phyloP scores from a whole-genome alignment of 2,797 vertebrate genomes.

The Lophius americanus region DNA sequence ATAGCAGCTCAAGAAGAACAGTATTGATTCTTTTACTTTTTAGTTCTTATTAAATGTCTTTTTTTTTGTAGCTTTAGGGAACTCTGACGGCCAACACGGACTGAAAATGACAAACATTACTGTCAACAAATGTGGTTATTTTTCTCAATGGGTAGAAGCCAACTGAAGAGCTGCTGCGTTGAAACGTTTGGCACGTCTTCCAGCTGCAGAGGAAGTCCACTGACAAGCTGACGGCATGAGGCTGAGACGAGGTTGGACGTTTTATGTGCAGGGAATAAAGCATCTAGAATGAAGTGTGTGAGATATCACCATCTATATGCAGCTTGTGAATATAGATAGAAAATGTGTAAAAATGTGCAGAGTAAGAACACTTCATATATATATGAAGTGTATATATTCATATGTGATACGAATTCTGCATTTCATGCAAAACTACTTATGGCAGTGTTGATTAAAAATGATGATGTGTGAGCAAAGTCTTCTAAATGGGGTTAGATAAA shows the following conservation, averaged over 20 bases:
- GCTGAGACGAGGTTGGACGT: not conserved
- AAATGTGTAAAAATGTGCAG: too few species aligned
- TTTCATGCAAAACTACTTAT: too few species aligned
- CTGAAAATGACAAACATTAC: slow-evolving; percentile 34
- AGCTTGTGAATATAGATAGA: not conserved
- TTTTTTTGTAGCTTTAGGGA: slow-evolving; percentile 23
- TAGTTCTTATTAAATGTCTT: slow-evolving; percentile 19
- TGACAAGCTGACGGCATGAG: slow-evolving; percentile 15
- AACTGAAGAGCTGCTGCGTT: slow-evolving; percentile 39
- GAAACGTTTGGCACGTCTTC: slow-evolving; percentile 40
- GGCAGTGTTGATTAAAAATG: too few species aligned
- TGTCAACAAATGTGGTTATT: slow-evolving; percentile 43
- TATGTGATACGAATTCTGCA: too few species aligned
- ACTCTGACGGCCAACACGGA: slow-evolving; percentile 24
- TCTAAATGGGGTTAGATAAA: too few species aligned
- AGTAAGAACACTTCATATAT: too few species aligned
- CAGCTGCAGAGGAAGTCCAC: slow-evolving; percentile 19
- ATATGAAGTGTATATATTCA: too few species aligned
- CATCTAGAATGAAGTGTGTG: accelerated
- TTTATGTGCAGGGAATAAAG: slow-evolving; percentile 5
- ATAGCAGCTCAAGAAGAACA: not conserved
- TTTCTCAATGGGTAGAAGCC: slow-evolving; percentile 39
- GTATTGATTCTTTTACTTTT: slow-evolving; percentile 3
- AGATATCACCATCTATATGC: too few species aligned
- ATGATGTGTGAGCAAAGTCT: too few species aligned